Evolutionary conservation across 1,140 invertebrate species (phyloP).

Genomic region (Hermetia illucens): DNA sequence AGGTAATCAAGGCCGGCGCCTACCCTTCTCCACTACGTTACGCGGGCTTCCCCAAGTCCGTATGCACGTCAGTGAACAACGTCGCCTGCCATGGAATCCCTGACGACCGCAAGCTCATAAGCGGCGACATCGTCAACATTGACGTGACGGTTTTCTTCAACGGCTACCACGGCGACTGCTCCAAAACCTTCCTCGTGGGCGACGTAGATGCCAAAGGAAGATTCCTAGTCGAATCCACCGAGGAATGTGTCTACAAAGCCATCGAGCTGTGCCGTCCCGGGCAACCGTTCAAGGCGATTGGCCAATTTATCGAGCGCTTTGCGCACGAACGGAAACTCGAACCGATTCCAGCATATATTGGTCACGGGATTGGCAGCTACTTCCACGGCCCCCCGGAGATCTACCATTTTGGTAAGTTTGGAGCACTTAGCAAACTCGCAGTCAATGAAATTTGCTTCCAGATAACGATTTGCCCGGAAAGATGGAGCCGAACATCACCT

Average conservation of each 20-base stretch:
- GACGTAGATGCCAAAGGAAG: conserved; percentile 59
- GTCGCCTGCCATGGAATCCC: conserved; percentile 88
- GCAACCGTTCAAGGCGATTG: conserved; percentile 58
- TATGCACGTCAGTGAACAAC: conserved; percentile 93
- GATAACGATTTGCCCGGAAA: conserved; percentile 52
- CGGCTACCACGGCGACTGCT: conserved; percentile 88
- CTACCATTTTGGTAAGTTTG: conserved; percentile 49
- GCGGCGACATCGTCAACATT: conserved; percentile 86
- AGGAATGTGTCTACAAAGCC: conserved; percentile 54
- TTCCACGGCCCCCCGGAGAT: conserved; percentile 90
- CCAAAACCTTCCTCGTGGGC: conserved; percentile 72
- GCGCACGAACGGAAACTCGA: conserved; percentile 46
- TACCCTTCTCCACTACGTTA: conserved; percentile 89
- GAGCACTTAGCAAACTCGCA: not conserved
- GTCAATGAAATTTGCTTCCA: conserved; percentile 22
- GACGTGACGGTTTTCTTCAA: conserved; percentile 78
- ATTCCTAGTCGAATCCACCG: conserved; percentile 52
- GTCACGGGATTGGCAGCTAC: conserved; percentile 85
- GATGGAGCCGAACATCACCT: conserved; percentile 82
- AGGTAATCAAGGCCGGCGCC: conserved; percentile 52
- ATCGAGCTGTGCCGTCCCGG: conserved; percentile 66
- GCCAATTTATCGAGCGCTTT: conserved; percentile 45
- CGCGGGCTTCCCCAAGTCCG: conserved; percentile 76
- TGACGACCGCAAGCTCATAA: conserved; percentile 57
- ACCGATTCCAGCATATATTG: conserved; percentile 67